phyloP scores from a whole-genome alignment of 2,797 vertebrate species.

The Australoheros facetus region DNA sequence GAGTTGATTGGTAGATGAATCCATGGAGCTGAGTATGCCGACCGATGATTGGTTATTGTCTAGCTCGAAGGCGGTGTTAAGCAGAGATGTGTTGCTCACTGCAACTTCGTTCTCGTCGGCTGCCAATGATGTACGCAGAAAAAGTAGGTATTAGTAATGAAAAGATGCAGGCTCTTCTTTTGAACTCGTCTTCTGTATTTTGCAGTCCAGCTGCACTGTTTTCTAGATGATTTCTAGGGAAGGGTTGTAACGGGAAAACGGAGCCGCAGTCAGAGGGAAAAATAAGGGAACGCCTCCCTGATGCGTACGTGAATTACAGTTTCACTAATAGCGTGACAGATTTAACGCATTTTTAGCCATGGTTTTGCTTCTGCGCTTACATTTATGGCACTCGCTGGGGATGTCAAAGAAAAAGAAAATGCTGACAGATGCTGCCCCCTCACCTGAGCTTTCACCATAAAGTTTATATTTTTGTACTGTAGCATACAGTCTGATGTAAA shows the following conservation, averaged over 20 bases:
- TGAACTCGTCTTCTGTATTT: not conserved
- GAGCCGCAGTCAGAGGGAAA: not conserved
- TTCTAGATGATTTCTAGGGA: not conserved
- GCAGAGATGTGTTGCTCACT: not conserved
- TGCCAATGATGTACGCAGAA: not conserved
- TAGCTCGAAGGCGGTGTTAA: not conserved
- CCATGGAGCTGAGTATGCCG: slow-evolving; percentile 51
- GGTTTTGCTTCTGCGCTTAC: not conserved
- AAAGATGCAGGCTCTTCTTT: not conserved
- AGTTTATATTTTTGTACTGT: not conserved
- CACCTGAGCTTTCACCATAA: not conserved
- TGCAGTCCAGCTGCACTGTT: not conserved
- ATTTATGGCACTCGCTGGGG: not conserved
- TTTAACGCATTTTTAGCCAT: not conserved
- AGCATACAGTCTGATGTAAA: not conserved
- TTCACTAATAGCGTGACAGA: not conserved
- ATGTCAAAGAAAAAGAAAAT: not conserved
- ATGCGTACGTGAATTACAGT: not conserved
- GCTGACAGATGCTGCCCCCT: not conserved
- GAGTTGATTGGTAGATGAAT: slow-evolving; percentile 63
- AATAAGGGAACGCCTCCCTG: not conserved
- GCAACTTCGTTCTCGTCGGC: not conserved
- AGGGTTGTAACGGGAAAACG: not conserved
- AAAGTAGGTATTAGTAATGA: not conserved
- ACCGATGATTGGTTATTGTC: slow-evolving; percentile 59